Base-by-base conservation (phyloP, 2,888 invertebrate genomes). In the Heliconius ethilla region DNA sequence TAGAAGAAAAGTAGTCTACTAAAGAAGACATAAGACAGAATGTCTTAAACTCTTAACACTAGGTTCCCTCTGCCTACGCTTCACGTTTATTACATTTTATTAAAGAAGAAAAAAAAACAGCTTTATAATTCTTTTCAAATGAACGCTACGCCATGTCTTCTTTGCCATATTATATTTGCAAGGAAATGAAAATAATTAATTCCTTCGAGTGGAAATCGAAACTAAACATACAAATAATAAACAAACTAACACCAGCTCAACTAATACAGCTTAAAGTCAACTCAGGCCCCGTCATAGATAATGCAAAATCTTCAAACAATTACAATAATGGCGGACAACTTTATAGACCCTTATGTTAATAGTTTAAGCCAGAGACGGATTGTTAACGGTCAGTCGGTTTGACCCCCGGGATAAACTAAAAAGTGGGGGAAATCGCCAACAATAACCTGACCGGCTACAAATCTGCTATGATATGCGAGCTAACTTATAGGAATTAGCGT, bases 371-470 rank as follows among this genome's bases (percentile, higher is more conserved):
- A 79, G 82, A 82, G 83, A 82, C 78, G 83, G 82, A 83, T 83
- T 81, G 83, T 83, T 79, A 81, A 79, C 80, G 83, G 77, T 74
- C 79, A 79, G 79, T 69, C 75, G 76, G 78, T 78, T 81, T 76
- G 76, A 79, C 79, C 81, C 79, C 73, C 75, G 72, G 73, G 89
- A 91, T 92, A 90, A 90, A 91, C 88, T 89, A 89, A 90, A 90
- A 90, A 89, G 85, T 86, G 85, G 83, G 82, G 84, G 81, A 87
- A 83, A 86, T 86, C 83, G 82, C 85, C 85, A 87, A 87, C 89
- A 87, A 87, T 89, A 87, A 86, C 87, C 87, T 83, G 81, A 81
- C 84, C 84, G 86, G 83, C 85, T 86, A 89, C 91, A 91, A 91
- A 92, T 92, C 90, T 91, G 89, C 85, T 85, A 88, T 86, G 83